Evolutionary conservation across 2,888 invertebrate species (phyloP).

Genomic region (Congeria kusceri): DNA sequence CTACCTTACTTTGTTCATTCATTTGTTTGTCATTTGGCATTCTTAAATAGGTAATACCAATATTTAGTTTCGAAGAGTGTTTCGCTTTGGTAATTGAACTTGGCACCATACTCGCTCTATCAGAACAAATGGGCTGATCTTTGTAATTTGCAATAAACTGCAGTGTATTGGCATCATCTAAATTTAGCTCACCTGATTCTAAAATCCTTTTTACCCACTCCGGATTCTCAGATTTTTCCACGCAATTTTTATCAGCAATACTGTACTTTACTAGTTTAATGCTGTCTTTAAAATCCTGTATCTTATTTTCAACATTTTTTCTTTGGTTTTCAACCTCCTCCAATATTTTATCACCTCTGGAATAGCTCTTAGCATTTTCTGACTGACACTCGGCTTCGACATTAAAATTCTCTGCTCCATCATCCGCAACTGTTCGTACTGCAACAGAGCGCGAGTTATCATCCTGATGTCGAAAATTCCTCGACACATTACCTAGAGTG

Average conservation of each 20-base stretch:
- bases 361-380: slow-evolving; percentile 23
- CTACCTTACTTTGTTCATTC: too few species aligned
- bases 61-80: not conserved
- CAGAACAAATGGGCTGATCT: too few species aligned
- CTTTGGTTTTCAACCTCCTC: not conserved
- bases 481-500: too few species aligned
- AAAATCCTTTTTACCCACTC: slow-evolving; percentile 1
- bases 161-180: not conserved
- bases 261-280: not conserved
- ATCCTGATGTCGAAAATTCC: too few species aligned
- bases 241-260: not conserved
- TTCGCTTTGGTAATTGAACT: not conserved
- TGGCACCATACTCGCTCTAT: too few species aligned
- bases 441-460: too few species aligned
- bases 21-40: not conserved
- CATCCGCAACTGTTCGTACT: too few species aligned
- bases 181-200: not conserved
- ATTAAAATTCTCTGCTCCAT: too few species aligned
- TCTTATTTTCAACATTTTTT: slow-evolving; percentile 1
- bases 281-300: not conserved
- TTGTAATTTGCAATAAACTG: too few species aligned
- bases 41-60: not conserved
- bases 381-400: not conserved
- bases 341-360: not conserved
- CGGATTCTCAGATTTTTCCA: not conserved